Conservation (phyloP, 2,888 invertebrate genomes). For the Julus scandinavius region DNA sequence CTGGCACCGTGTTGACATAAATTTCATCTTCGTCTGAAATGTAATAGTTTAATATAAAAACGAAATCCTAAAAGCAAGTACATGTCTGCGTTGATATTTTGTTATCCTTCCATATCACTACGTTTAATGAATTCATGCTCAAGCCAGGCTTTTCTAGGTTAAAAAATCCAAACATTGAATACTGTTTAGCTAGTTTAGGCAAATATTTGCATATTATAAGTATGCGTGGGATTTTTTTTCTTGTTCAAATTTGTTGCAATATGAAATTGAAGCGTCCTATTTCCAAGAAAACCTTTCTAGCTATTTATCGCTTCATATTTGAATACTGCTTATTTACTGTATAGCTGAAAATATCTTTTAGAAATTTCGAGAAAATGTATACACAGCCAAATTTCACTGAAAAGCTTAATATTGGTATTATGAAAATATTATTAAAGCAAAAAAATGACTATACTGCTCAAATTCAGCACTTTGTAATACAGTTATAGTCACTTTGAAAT, state of each 20-base stretch:
- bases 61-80: not conserved
- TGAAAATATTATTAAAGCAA: not conserved
- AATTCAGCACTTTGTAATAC: not conserved
- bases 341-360: not conserved
- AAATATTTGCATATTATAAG: slow-evolving; percentile 11
- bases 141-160: not conserved
- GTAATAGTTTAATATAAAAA: not conserved
- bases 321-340: not conserved
- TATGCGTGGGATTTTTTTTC: not conserved
- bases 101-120: not conserved
- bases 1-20: slow-evolving; percentile 18
- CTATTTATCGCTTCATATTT: slow-evolving; percentile 5
- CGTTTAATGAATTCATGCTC: not conserved
- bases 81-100: slow-evolving; percentile 13
- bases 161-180: slow-evolving; percentile 34
- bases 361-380: not conserved
- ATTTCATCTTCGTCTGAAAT: slow-evolving; percentile 16
- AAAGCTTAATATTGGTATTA: not conserved
- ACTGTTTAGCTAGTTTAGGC: not conserved
- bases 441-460: not conserved
- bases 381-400: not conserved
- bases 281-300: not conserved
- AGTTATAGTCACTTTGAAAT: not conserved
- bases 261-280: not conserved
- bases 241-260: not conserved